A percentile compares a stretch with the other conserved stretches of the same genome.
These are phyloP conservation scores for Engraulis encrasicolus DNA, from an alignment of 2,113 vertebrate species.

Conservation along the genomic window DNA sequence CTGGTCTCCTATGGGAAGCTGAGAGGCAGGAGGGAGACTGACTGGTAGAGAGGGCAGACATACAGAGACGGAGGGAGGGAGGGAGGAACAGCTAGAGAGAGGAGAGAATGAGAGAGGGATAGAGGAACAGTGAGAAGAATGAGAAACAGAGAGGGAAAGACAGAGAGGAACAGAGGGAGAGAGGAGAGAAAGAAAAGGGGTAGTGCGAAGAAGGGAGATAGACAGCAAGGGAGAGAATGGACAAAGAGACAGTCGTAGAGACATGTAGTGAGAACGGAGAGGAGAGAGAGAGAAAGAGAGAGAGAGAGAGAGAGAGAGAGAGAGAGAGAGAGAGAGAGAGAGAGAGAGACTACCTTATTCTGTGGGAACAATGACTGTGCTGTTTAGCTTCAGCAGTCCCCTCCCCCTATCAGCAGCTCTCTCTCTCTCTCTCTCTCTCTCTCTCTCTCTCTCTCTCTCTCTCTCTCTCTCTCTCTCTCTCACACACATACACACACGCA, in stretches of 20 bases:
- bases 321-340: neutral
- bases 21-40: too few relatives aligned
- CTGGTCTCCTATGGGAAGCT: conserved; percentile 56
- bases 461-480: conserved; percentile 14
- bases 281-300: neutral
- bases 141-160: neutral
- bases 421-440: conserved; percentile 21
- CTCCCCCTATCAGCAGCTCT: neutral
- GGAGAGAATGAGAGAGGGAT: neutral
- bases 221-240: neutral
- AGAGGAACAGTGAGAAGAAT: neutral
- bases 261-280: too few relatives aligned
- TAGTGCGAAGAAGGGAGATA: neutral
- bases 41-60: neutral
- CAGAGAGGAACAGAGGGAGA: neutral
- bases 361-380: conserved; percentile 1
- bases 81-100: neutral
- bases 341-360: neutral
- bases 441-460: neutral
- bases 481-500: conserved; percentile 17
- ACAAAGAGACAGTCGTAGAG: too few relatives aligned
- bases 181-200: neutral
- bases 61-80: neutral
- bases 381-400: neutral
- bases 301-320: neutral